Base-by-base conservation (phyloP, 2,113 vertebrate species). In the Mugil cephalus region DNA sequence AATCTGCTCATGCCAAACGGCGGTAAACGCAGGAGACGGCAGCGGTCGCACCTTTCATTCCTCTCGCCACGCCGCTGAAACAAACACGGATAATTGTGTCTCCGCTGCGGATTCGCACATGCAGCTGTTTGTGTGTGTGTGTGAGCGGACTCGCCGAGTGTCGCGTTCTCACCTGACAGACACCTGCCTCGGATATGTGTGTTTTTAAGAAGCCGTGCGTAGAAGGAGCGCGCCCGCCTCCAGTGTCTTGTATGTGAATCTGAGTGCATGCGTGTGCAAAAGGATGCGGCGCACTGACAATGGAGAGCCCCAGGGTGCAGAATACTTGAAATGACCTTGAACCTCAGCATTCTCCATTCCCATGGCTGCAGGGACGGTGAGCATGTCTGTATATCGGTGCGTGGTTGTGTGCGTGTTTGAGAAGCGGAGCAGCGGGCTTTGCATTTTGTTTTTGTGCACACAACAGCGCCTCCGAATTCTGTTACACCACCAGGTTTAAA, bases 251-350 rank as follows among this genome's bases (percentile, higher is more conserved):
- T 75, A 63, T 77, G 80, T 77, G 68, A 38, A 56, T 82, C 40
- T 54, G 38, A 76, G 74, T 75, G 79, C 77, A 74, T 84, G 72
- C 77, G 79, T 65, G 81, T 79, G 86, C 83, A 84, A 77, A 80
- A 79, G 72, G 85, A 90, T 82, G 82, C 12, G 66, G 77, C 70
- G 70, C 82, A 59, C 79, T 78, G 80, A 91, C 90, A 91, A 90
- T 89, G 60, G 77, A 87, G 64, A 74, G 89, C 90, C 88, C 74
- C 46, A 7, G 89, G 91, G 80, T 83, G 84, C 88, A 85, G 83
- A 89, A 91, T 88, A 87, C 88, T 91, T 84, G 72, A 79, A 91
- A 87, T 91, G 91, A 92, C 90, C 91, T 91, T 91, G 88, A 92
- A 92, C 87, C 88, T 88, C 85, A 64, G 79, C 74, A 73, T 88